Conservation (phyloP, 2,113 vertebrate species). For the Ptilonorhynchus violaceus region DNA sequence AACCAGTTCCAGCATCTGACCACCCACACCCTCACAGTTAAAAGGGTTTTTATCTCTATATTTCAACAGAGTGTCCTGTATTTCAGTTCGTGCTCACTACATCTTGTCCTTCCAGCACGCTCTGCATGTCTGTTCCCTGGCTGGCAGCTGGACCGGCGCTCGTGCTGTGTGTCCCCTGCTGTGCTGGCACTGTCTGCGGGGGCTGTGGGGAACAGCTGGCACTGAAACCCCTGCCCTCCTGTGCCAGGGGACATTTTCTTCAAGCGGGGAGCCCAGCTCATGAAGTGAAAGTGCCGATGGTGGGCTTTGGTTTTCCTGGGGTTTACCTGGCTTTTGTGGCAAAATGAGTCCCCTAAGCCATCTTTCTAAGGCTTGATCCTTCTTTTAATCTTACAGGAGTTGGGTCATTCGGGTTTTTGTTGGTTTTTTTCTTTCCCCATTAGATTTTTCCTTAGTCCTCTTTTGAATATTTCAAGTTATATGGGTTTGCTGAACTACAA, state of each 20-base stretch:
- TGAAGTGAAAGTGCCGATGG: not conserved
- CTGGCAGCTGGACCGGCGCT: not conserved
- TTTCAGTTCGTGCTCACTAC: not conserved
- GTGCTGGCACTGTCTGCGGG: not conserved
- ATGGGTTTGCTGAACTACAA: not conserved
- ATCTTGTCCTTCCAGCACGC: not conserved
- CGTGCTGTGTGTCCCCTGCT: rapidly evolving
- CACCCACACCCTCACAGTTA: not conserved
- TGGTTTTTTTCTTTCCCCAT: not conserved
- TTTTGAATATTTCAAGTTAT: not conserved
- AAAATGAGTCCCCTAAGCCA: not conserved
- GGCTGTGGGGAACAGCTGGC: not conserved
- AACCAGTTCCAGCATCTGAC: not conserved
- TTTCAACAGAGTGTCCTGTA: not conserved
- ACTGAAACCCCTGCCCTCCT: not conserved
- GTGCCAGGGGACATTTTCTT: not conserved
- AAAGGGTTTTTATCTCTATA: not conserved
- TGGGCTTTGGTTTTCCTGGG: not conserved
- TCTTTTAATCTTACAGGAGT: not conserved
- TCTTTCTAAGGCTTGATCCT: not conserved
- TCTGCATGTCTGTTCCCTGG: rapidly evolving
- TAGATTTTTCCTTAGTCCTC: not conserved
- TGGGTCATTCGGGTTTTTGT: not conserved
- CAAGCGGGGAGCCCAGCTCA: not conserved
- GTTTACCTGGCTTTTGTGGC: not conserved